Evolutionary conservation across 2,113 vertebrate genomes (phyloP).

Genomic region (Oryzias woworae): DNA sequence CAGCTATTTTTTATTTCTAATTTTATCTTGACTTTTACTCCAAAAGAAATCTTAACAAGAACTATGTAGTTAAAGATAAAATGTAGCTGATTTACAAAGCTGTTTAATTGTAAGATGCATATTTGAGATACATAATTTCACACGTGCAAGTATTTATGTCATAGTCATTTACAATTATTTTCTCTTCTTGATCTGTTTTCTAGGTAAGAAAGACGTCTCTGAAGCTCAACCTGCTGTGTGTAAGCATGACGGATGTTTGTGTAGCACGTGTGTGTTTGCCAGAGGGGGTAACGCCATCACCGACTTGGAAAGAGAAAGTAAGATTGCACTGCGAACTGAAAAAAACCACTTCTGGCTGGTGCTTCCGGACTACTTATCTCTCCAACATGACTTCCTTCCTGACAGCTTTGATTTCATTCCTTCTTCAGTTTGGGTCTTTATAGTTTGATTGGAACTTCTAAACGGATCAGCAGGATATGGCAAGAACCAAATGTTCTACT

Average conservation of each 20-base stretch:
- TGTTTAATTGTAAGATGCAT: too few species aligned
- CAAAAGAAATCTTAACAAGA: too few species aligned
- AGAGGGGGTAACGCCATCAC: slow-evolving; percentile 12
- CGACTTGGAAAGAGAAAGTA: slow-evolving; percentile 15
- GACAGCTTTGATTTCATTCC: slow-evolving; percentile 47
- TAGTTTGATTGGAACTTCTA: slow-evolving; percentile 38
- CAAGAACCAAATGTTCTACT: slow-evolving; percentile 22
- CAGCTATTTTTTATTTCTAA: too few species aligned
- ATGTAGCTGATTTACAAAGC: too few species aligned
- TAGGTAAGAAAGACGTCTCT: slow-evolving; percentile 30
- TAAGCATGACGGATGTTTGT: background rate
- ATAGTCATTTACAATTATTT: slow-evolving; percentile 1
- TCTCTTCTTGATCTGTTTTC: slow-evolving; percentile 12
- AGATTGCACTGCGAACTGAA: slow-evolving; percentile 16
- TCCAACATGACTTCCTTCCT: slow-evolving; percentile 31
- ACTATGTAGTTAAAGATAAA: too few species aligned
- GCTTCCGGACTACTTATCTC: slow-evolving; percentile 36
- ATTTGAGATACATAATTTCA: too few species aligned
- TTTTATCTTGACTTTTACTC: too few species aligned
- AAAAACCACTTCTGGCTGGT: background rate
- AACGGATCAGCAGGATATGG: slow-evolving; percentile 41
- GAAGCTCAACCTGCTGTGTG: slow-evolving; percentile 2
- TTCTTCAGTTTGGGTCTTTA: slow-evolving; percentile 28
- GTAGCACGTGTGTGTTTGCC: slow-evolving; percentile 2
- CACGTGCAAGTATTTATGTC: background rate